Percentiles rank a stretch among this genome's conserved stretches.
phyloP scores from a whole-genome alignment of 2,888 invertebrate genomes.

The Morpho helenor region DNA sequence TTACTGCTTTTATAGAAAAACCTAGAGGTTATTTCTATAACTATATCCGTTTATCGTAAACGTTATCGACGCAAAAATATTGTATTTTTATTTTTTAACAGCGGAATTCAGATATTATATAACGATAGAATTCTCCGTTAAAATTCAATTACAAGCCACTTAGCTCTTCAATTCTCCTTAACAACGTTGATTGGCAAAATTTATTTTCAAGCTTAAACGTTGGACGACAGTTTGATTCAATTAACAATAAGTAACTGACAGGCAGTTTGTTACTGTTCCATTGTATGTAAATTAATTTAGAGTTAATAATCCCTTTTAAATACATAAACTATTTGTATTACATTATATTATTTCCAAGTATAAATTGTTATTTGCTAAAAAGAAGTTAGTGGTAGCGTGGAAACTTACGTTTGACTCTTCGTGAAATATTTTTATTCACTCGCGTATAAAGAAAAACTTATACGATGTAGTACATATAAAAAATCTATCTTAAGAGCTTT shows the following conservation, averaged over 20 bases:
- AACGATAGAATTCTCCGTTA: constrained; percentile 4
- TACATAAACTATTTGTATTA: no score
- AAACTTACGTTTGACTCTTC: no score
- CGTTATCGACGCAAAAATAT: background rate
- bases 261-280: background rate
- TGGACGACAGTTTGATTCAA: constrained; percentile 6
- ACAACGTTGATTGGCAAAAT: constrained; percentile 9
- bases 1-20: no score
- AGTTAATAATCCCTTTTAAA: background rate
- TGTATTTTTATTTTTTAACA: constrained; percentile 2
- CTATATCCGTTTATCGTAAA: background rate
- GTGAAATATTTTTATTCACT: no score
- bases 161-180: constrained; percentile 10
- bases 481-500: no score
- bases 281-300: background rate
- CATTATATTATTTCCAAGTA: no score
- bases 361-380: no score
- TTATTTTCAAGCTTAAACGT: constrained; percentile 6
- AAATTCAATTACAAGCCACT: constrained; percentile 10
- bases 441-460: no score
- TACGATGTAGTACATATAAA: no score
- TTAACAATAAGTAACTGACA: constrained; percentile 4
- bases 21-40: no score
- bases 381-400: no score
- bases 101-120: background rate